These are phyloP conservation scores for Hydropsyche tenuis DNA, from an alignment of 1,140 invertebrate genomes.

Conservation along the genomic window DNA sequence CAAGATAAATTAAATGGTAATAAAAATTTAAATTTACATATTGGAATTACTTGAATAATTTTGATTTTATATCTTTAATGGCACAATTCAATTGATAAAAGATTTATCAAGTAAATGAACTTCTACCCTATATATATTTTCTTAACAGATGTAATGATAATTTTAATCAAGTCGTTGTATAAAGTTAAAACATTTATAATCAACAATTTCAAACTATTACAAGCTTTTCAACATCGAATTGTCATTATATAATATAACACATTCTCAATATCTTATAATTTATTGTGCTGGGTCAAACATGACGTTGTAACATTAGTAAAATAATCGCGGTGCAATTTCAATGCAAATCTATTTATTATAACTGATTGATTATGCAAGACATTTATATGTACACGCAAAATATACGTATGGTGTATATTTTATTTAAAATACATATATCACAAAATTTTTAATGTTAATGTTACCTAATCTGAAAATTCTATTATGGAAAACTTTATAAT, in stretches of 20 bases:
- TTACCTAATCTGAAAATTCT: too few species aligned
- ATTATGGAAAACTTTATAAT: too few species aligned
- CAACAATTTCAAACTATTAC: slow-evolving; percentile 7
- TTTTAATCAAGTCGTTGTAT: slow-evolving; percentile 21
- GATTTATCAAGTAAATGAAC: background rate
- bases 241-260: background rate
- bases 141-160: too few species aligned
- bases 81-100: too few species aligned
- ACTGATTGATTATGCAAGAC: background rate
- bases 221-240: slow-evolving; percentile 22
- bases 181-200: slow-evolving; percentile 24
- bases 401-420: background rate
- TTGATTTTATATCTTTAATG: too few species aligned
- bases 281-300: slow-evolving; percentile 33
- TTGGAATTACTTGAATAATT: too few species aligned
- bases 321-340: slow-evolving; percentile 6
- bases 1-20: too few species aligned
- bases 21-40: too few species aligned
- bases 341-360: slow-evolving; percentile 12
- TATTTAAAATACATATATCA: slow-evolving; percentile 9
- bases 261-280: background rate
- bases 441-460: background rate
- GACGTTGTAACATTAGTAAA: slow-evolving; percentile 6
- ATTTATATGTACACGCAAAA: background rate
- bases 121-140: background rate